Percentiles rank a stretch among this genome's conserved stretches.
Conservation (phyloP, 1,140 invertebrate genomes). For the Bombus balteatus region DNA sequence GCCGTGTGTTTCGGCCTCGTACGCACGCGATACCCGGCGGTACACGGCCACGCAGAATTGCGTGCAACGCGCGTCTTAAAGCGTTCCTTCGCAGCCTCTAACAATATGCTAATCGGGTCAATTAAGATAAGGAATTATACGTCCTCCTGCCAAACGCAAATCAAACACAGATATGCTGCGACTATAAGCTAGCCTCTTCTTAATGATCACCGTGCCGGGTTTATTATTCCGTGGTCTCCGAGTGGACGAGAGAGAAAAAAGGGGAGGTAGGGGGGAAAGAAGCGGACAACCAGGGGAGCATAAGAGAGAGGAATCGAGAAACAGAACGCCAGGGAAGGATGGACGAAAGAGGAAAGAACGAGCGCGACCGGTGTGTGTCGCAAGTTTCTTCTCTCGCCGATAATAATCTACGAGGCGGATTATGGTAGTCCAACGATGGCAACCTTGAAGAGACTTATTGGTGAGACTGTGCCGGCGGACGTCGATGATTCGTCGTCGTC, state of each 20-base stretch:
- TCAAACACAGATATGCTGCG: conserved; percentile 37
- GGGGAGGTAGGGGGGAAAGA: neutral
- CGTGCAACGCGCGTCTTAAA: conserved; percentile 34
- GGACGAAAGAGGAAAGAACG: conserved; percentile 25
- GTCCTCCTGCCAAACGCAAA: conserved; percentile 41
- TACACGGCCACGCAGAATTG: conserved; percentile 19
- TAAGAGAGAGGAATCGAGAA: conserved; percentile 5
- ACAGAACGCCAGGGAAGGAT: neutral
- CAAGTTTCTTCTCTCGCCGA: conserved; percentile 59
- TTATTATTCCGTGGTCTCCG: conserved; percentile 30
- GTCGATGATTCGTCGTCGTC: conserved; percentile 38
- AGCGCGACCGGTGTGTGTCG: conserved; percentile 46
- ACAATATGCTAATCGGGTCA: conserved; percentile 55
- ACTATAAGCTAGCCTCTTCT: conserved; percentile 31
- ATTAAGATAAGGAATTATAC: conserved; percentile 56
- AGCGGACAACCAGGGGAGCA: neutral
- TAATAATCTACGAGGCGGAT: conserved; percentile 68
- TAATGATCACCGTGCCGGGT: conserved; percentile 28
- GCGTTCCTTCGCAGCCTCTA: neutral
- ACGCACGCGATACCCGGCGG: conserved; percentile 20
- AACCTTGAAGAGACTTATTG: conserved; percentile 59
- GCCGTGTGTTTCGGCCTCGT: conserved; percentile 2
- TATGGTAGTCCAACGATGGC: conserved; percentile 61
- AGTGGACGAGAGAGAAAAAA: conserved; percentile 18
- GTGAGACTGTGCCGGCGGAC: conserved; percentile 25